Base-by-base conservation (phyloP, 2,113 vertebrate genomes). In the Semicossyphus pulcher region DNA sequence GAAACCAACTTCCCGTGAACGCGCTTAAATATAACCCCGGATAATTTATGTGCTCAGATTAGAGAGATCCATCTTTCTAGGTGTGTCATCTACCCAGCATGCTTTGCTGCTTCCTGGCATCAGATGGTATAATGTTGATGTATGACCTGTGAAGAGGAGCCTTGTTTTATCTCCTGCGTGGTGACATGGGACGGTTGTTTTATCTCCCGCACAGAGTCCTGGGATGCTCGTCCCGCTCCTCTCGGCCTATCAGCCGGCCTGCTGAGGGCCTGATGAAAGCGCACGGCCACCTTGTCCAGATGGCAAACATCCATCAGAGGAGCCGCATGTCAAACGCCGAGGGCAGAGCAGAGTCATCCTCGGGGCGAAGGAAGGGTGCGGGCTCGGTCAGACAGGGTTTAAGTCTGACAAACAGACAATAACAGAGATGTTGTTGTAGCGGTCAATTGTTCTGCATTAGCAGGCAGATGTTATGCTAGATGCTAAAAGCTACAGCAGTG, bases 111-210 rank as follows among this genome's bases (percentile, higher is more conserved):
- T 66, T 83, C 63, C 87, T 83, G 74, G 85, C 65, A 58, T 90
- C 89, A 76, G 76, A 65, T 25, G 60, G 74, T 72, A 75, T 93
- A 91, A 94, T 78, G 90, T 76, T 92, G 92, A 93, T 93, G 87
- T 88, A 94, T 39, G 90, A 87, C 49, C 80, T 91, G 93, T 91
- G 90, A 92, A 92, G 88, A 79, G 72, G 70, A 69, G 67, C 70
- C 69, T 62, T 70, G 83, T 88, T 90, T 90, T 88, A 92, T 91
- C 88, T 91, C 76, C 85, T 15, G 73, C 60, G 44, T 47, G 79
- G 85, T 89, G 86, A 91, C 91, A 86, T 61, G 77, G 84, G 86
- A 84, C 62, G 88, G 81, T 83, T 85, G 86, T 91, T 90, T 91
- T 89, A 91, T 92, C 89, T 89, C 82, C 71, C 2, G 53, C 7